Conservation (phyloP, 2,888 invertebrate genomes). For the Pollenia amentaria region DNA sequence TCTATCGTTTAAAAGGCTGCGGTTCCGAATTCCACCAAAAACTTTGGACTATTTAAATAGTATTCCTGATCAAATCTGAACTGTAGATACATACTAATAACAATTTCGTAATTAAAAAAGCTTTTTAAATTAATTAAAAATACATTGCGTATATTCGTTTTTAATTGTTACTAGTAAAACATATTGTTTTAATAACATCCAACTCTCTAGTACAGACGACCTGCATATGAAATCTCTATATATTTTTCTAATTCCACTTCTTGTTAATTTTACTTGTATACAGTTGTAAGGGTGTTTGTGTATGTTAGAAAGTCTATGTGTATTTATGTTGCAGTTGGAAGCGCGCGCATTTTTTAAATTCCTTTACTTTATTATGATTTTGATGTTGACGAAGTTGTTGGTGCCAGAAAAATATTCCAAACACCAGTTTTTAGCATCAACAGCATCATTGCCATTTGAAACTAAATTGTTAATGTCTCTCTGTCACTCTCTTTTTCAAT, state of each 20-base stretch:
- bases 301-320: neutral
- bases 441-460: slow-evolving; percentile 48
- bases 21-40: too few species aligned
- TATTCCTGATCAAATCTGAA: too few species aligned
- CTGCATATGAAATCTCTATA: neutral
- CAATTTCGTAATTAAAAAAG: too few species aligned
- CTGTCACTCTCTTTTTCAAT: slow-evolving; percentile 23
- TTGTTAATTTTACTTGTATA: slow-evolving; percentile 16
- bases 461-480: slow-evolving; percentile 34
- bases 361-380: slow-evolving; percentile 65
- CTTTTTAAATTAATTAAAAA: too few species aligned
- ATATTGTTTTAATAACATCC: neutral
- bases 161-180: neutral
- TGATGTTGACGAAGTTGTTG: slow-evolving; percentile 25
- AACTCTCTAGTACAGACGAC: neutral
- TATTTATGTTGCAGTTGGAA: slow-evolving; percentile 50
- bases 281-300: neutral
- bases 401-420: slow-evolving; percentile 35
- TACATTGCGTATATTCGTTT: too few species aligned
- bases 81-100: too few species aligned
- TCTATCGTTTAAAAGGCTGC: too few species aligned
- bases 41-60: too few species aligned
- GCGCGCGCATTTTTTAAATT: slow-evolving; percentile 74
- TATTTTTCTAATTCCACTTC: slow-evolving; percentile 16
- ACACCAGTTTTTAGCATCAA: slow-evolving; percentile 39